A percentile compares a stretch with the other conserved stretches of the same genome.
Conservation (phyloP, 1,140 invertebrate species). For the Brachionus angularis region DNA sequence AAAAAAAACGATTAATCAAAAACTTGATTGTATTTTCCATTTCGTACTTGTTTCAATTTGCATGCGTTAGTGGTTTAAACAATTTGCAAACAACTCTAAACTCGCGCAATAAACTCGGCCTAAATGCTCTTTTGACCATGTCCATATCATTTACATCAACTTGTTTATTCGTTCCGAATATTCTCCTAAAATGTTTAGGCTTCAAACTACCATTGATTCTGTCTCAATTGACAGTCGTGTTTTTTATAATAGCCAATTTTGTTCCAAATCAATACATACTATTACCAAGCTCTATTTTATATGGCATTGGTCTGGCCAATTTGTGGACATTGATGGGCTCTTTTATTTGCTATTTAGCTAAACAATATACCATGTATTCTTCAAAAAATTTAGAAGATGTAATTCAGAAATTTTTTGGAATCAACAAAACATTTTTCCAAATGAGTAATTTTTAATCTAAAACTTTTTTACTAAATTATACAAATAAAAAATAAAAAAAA, state of each 20-base stretch:
- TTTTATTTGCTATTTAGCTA: background rate
- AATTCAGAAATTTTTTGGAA: background rate
- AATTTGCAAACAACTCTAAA: slow-evolving; percentile 1
- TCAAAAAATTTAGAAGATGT: background rate
- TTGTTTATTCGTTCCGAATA: background rate
- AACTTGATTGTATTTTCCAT: background rate
- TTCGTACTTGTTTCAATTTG: slow-evolving; percentile 2
- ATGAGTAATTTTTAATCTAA: background rate
- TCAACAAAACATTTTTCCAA: background rate
- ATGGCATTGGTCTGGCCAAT: background rate
- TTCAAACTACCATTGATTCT: background rate
- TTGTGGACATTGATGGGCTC: background rate
- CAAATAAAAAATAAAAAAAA: background rate
- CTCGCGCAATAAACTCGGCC: background rate
- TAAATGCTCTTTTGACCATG: background rate
- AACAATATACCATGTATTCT: background rate
- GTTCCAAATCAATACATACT: background rate
- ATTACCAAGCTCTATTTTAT: background rate
- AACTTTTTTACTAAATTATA: background rate
- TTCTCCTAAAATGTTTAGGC: background rate
- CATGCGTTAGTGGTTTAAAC: background rate
- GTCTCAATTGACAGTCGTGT: background rate
- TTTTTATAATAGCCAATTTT: background rate
- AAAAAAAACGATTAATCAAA: background rate
- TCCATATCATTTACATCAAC: background rate